Evolutionary conservation across 2,113 vertebrate genomes (phyloP).

Genomic region (Lagopus leucura): DNA sequence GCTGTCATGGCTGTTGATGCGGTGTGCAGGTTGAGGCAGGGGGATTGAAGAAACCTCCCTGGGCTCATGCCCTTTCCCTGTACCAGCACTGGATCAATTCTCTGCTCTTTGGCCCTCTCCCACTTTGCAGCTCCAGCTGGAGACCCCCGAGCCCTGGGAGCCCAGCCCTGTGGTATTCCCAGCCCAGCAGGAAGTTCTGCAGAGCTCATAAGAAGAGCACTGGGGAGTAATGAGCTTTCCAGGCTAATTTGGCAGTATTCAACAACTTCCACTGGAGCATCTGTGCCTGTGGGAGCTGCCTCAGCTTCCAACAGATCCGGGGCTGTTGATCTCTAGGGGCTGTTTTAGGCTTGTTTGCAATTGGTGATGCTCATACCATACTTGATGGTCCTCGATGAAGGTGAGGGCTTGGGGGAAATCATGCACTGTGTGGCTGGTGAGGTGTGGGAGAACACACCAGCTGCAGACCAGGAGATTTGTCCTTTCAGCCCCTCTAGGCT

Average conservation of each 20-base stretch:
- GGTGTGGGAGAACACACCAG: not conserved
- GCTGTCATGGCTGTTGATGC: not conserved
- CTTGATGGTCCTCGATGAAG: not conserved
- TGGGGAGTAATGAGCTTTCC: slow-evolving; percentile 62
- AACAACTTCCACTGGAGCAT: slow-evolving; percentile 30
- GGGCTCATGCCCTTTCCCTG: not conserved
- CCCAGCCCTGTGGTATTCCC: not conserved
- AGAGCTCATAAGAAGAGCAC: not conserved
- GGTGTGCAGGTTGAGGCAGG: not conserved
- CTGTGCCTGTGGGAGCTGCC: not conserved
- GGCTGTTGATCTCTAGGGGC: not conserved
- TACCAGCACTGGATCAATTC: not conserved
- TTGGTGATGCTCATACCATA: rapidly evolving
- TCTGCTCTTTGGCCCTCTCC: not conserved
- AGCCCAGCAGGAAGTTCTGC: slow-evolving; percentile 66
- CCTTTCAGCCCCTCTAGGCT: not conserved
- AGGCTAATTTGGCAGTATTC: slow-evolving; percentile 26
- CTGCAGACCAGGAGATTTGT: not conserved
- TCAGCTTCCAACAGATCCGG: rapidly evolving
- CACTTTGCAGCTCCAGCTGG: not conserved
- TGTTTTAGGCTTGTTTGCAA: not conserved
- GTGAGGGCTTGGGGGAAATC: not conserved
- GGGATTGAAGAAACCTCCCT: not conserved
- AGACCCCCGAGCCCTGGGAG: not conserved
- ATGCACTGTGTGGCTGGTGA: not conserved